phyloP scores from a whole-genome alignment of 2,797 vertebrate genomes.

The Xerus rutilus region DNA sequence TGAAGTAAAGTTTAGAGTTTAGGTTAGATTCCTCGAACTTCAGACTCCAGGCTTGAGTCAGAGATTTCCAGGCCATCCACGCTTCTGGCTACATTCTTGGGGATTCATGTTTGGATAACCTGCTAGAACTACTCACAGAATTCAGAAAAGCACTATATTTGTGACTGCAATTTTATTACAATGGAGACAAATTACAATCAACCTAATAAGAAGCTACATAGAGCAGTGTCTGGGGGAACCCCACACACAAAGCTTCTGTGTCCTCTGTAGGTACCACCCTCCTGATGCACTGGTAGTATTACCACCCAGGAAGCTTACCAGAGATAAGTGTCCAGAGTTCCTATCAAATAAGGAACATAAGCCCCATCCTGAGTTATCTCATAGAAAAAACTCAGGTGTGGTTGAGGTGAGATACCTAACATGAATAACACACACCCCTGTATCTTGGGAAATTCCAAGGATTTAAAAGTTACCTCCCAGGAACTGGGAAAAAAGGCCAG shows the following conservation, averaged over 20 bases:
- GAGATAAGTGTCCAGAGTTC: neutral
- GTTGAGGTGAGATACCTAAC: neutral
- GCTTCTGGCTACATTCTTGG: neutral
- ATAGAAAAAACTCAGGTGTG: neutral
- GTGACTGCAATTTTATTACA: neutral
- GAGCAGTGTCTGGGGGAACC: too few species aligned
- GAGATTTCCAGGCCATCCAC: neutral
- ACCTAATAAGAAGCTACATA: neutral
- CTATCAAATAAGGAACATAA: neutral
- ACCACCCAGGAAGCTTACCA: neutral
- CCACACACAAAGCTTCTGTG: accelerated
- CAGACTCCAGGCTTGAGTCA: neutral
- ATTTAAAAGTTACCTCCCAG: neutral
- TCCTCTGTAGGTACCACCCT: accelerated
- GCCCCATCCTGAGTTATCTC: neutral
- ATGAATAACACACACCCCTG: neutral
- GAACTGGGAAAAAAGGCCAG: neutral
- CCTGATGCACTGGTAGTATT: too few species aligned
- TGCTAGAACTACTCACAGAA: neutral
- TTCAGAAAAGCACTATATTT: neutral
- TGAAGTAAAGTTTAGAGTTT: neutral
- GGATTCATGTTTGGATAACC: neutral
- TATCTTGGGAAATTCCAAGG: neutral
- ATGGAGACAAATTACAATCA: neutral
- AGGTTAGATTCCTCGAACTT: neutral